phyloP scores from a whole-genome alignment of 2,113 vertebrate species.

The Cavia aperea region DNA sequence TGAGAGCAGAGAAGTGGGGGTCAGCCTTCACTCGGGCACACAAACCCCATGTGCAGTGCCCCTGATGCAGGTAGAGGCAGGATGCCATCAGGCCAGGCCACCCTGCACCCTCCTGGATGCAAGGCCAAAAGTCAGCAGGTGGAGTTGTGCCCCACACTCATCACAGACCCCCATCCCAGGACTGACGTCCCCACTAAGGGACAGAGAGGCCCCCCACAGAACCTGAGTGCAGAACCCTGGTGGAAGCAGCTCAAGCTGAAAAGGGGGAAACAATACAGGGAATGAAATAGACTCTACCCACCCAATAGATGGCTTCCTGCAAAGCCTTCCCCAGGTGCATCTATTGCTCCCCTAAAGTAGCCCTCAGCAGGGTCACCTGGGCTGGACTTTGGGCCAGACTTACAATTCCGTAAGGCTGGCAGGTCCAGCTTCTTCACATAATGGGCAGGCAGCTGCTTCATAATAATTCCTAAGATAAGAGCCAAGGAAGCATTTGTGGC shows the following conservation, averaged over 20 bases:
- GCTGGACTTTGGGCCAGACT: fast-evolving
- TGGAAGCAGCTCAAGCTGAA: background rate
- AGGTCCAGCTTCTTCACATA: slow-evolving; percentile 53
- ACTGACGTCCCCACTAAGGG: background rate
- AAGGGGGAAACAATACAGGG: too few relatives aligned
- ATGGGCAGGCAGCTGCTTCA: slow-evolving; percentile 48
- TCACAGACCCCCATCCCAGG: background rate
- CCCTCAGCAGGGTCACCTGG: background rate
- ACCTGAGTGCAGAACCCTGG: background rate
- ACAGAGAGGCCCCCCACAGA: background rate
- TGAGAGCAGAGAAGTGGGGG: background rate
- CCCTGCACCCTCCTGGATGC: fast-evolving
- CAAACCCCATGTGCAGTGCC: fast-evolving
- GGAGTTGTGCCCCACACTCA: background rate
- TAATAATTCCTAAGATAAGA: slow-evolving; percentile 14
- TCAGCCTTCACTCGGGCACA: fast-evolving
- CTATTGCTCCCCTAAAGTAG: background rate
- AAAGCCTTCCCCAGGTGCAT: fast-evolving
- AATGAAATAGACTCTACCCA: fast-evolving
- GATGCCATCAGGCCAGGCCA: background rate
- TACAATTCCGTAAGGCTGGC: background rate
- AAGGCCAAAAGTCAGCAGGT: background rate
- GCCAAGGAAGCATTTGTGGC: background rate
- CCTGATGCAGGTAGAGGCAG: background rate
- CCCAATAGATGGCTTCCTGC: background rate